phyloP scores from a whole-genome alignment of 2,797 vertebrate genomes.

The Brachyalestes nurse region DNA sequence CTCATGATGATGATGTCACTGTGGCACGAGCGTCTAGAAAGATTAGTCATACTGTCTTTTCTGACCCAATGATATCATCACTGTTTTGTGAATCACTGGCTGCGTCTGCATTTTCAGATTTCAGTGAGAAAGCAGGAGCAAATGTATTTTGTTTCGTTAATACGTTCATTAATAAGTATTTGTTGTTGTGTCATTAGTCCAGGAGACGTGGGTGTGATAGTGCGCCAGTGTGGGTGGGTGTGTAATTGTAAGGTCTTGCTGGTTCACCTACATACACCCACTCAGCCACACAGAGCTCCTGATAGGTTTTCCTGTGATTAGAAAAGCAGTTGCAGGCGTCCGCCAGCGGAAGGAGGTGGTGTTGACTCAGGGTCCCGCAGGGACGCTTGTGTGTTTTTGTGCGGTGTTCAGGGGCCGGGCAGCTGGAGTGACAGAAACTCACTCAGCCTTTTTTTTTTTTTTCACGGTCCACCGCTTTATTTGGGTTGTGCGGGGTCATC shows the following conservation, averaged over 20 bases:
- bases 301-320: constrained; percentile 81
- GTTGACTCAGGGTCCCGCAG: constrained; percentile 75
- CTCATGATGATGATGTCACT: constrained; percentile 62
- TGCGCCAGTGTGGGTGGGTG: constrained; percentile 3
- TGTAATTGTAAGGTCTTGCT: constrained; percentile 7
- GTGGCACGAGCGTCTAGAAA: constrained; percentile 45
- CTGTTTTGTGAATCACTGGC: constrained; percentile 56
- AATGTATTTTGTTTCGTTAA: neutral
- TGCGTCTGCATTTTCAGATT: constrained; percentile 51
- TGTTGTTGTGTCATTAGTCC: neutral
- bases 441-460: constrained; percentile 53
- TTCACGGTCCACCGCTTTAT: constrained; percentile 60
- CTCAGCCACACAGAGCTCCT: constrained; percentile 61
- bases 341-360: constrained; percentile 69
- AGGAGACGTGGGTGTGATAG: constrained; percentile 7
- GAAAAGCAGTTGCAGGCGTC: constrained; percentile 79
- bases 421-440: constrained; percentile 72
- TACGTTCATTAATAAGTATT: constrained; percentile 13
- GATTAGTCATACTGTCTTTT: constrained; percentile 61
- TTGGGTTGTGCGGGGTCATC: constrained; percentile 58
- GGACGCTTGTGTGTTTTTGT: constrained; percentile 73
- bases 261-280: constrained; percentile 36
- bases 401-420: constrained; percentile 69
- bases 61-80: constrained; percentile 60
- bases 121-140: constrained; percentile 8